Evolutionary conservation across 2,113 vertebrate genomes (phyloP).

Genomic region (Psammodynastes pulverulentus): DNA sequence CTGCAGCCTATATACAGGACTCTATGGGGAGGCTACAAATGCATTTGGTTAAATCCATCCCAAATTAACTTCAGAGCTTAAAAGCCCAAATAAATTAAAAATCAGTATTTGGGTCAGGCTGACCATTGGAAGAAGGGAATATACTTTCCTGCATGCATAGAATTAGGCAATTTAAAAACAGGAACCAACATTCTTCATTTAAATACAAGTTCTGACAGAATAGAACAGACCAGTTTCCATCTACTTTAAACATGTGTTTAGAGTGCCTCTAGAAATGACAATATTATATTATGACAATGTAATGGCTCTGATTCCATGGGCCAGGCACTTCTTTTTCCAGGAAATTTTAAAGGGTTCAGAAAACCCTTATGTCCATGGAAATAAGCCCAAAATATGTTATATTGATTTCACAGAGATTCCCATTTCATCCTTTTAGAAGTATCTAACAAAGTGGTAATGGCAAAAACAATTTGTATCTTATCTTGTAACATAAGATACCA

Average conservation of each 20-base stretch:
- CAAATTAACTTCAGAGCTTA: not conserved
- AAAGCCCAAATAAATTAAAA: not conserved
- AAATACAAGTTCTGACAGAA: not conserved
- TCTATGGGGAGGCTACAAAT: not conserved
- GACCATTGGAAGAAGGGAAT: not conserved
- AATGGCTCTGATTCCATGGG: not conserved
- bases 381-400: not conserved
- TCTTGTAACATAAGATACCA: no score
- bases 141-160: not conserved
- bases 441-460: not conserved
- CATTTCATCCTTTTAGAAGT: not conserved
- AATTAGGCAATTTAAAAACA: not conserved
- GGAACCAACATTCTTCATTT: not conserved
- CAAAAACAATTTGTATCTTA: no score
- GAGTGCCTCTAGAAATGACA: not conserved
- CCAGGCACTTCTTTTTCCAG: not conserved
- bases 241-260: not conserved
- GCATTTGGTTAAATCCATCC: not conserved
- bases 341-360: not conserved
- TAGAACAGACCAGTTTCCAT: not conserved
- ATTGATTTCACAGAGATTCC: not conserved
- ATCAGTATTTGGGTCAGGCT: not conserved
- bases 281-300: not conserved
- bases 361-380: not conserved
- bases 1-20: not conserved